Conservation (phyloP, 2,113 vertebrate genomes). For the Eidolon helvum region DNA sequence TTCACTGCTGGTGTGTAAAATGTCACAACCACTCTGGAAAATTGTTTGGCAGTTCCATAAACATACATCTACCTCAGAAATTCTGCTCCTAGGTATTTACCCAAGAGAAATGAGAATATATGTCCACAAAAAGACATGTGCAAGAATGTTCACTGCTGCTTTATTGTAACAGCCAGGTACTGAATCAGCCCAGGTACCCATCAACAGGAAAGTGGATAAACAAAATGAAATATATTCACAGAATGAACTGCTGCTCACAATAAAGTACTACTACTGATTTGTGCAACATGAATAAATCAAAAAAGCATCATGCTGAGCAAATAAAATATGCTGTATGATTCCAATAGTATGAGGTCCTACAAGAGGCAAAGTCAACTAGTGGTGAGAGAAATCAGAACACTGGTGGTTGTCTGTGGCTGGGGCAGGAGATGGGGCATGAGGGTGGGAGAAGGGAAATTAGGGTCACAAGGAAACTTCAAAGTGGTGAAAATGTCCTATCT, state of each 20-base stretch:
- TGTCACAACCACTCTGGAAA: background rate
- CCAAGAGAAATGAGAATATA: background rate
- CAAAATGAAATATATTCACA: no score
- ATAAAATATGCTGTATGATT: rapidly evolving
- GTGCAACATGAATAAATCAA: rapidly evolving
- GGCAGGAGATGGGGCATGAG: rapidly evolving
- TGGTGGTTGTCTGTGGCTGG: background rate
- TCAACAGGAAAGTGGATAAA: rapidly evolving
- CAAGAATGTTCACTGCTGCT: background rate
- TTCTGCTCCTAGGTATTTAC: no score
- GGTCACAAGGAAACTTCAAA: background rate
- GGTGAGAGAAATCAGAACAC: no score
- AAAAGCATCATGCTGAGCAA: background rate
- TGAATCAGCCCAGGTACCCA: no score
- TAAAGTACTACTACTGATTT: background rate
- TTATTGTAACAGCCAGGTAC: background rate
- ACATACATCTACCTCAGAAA: background rate
- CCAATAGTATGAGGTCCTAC: background rate
- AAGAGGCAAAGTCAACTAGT: background rate
- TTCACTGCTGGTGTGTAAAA: background rate
- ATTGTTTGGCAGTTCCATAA: background rate
- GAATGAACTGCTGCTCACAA: rapidly evolving
- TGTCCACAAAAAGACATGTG: no score
- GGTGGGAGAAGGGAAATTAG: rapidly evolving
- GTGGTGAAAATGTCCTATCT: background rate